Base-by-base conservation (phyloP, 2,888 invertebrate species). In the Atrina japonica region DNA sequence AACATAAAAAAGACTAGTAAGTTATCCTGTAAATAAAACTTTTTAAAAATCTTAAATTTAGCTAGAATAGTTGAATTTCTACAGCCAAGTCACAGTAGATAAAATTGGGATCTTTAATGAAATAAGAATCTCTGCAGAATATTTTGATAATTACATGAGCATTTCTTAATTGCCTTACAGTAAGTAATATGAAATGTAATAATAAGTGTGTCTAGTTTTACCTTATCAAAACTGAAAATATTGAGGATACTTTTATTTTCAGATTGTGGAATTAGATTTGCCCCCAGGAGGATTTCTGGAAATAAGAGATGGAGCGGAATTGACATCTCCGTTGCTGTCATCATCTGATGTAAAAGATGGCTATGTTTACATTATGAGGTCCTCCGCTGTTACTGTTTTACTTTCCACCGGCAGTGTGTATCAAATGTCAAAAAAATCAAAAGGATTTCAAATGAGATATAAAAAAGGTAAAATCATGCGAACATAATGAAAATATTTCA, bases 181-280 rank as follows among this genome's bases (percentile, higher is more conserved):
- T n/a, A n/a, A n/a, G n/a, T n/a, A n/a, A n/a, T n/a, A n/a, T n/a
- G n/a, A n/a, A n/a, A n/a, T n/a, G n/a, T n/a, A n/a, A n/a, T n/a
- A n/a, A n/a, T n/a, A n/a, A n/a, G n/a, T n/a, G n/a, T n/a, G n/a
- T n/a, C n/a, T n/a, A n/a, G n/a, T n/a, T n/a, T n/a, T n/a, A n/a
- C n/a, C n/a, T 43, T 3, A 3, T 43, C 14, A 43, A 2, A n/a
- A n/a, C 30, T 21, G 1, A 41, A n/a, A 25, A 18, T 23, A 18
- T 18, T 9, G 23, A 14, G 6, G 40, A 23, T 18, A 25, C 29
- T 56, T 30, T 67, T 27, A 27, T 18, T 71, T 50, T 21, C 55
- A 71, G 71, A 66, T 71, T 63, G 43, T 40, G 11, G 40, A 49
- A 14, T 21, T 71, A 16, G 49, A 61, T 35, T 52, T 63, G n/a